These are phyloP conservation scores for Coranthus polyacanthus DNA, from an alignment of 2,797 vertebrate genomes.

Conservation along the genomic window DNA sequence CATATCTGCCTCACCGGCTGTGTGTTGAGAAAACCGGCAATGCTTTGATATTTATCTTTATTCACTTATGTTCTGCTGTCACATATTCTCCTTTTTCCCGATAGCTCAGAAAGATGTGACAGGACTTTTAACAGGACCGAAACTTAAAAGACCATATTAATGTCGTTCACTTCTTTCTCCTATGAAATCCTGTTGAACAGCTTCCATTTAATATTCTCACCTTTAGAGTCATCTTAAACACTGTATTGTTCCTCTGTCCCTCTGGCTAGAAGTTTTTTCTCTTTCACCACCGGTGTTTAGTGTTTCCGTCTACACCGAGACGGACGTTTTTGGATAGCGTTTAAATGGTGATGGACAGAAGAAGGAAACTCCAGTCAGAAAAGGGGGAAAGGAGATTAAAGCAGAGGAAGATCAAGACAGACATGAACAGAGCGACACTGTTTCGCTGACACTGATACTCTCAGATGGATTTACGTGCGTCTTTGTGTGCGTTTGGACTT, in stretches of 20 bases:
- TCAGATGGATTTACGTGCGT: constrained; percentile 41
- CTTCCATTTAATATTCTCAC: not conserved
- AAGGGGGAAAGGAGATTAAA: constrained; percentile 63
- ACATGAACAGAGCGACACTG: constrained; percentile 40
- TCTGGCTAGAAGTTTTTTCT: not conserved
- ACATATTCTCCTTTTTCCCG: too few relatives aligned
- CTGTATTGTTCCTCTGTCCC: not conserved
- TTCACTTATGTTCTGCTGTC: too few relatives aligned
- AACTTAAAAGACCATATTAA: too few relatives aligned
- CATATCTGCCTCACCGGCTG: too few relatives aligned
- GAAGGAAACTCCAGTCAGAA: constrained; percentile 34
- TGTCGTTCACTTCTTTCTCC: too few relatives aligned
- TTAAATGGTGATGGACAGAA: constrained; percentile 58
- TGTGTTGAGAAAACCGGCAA: not conserved
- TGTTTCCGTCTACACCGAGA: constrained; percentile 10
- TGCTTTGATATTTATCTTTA: too few relatives aligned
- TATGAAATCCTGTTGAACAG: not conserved
- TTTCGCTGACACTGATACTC: constrained; percentile 39
- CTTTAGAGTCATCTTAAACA: not conserved
- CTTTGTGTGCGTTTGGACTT: not conserved
- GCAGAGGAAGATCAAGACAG: constrained; percentile 56
- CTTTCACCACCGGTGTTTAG: constrained; percentile 1
- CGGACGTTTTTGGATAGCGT: constrained; percentile 19
- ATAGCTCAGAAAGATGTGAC: too few relatives aligned
- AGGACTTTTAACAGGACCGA: too few relatives aligned